Evolutionary conservation across 2,888 invertebrate species (phyloP).

Genomic region (Lithosia quadra): DNA sequence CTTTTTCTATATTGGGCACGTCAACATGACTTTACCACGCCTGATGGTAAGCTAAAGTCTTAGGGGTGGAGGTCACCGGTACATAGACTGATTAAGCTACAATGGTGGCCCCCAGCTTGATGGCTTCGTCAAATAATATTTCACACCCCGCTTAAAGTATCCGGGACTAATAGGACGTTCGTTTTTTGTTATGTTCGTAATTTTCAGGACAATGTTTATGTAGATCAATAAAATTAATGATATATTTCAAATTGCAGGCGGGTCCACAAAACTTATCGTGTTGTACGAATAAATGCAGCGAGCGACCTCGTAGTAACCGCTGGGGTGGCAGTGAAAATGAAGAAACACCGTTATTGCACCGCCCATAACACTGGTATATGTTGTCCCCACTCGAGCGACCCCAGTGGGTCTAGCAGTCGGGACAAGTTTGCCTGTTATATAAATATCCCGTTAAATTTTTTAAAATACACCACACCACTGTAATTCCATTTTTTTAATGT

Average conservation of each 20-base stretch:
- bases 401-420: constrained; percentile 69
- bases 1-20: too few relatives aligned
- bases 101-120: too few relatives aligned
- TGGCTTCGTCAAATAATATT: too few relatives aligned
- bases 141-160: too few relatives aligned
- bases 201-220: too few relatives aligned
- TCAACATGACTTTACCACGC: too few relatives aligned
- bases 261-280: constrained; percentile 68
- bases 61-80: too few relatives aligned
- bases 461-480: neutral
- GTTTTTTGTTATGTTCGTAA: too few relatives aligned
- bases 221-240: too few relatives aligned
- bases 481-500: neutral
- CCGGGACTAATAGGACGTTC: too few relatives aligned
- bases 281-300: constrained; percentile 78
- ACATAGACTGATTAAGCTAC: too few relatives aligned
- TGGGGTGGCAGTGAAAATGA: constrained; percentile 75
- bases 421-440: constrained; percentile 22
- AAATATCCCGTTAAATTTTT: constrained; percentile 8
- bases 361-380: constrained; percentile 74
- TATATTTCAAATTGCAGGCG: constrained; percentile 56
- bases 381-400: constrained; percentile 60
- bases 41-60: too few relatives aligned
- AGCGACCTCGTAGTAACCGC: constrained; percentile 55
- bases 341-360: constrained; percentile 74